Evolutionary conservation across 2,797 vertebrate species (phyloP).

Genomic region (Erethizon dorsatum): DNA sequence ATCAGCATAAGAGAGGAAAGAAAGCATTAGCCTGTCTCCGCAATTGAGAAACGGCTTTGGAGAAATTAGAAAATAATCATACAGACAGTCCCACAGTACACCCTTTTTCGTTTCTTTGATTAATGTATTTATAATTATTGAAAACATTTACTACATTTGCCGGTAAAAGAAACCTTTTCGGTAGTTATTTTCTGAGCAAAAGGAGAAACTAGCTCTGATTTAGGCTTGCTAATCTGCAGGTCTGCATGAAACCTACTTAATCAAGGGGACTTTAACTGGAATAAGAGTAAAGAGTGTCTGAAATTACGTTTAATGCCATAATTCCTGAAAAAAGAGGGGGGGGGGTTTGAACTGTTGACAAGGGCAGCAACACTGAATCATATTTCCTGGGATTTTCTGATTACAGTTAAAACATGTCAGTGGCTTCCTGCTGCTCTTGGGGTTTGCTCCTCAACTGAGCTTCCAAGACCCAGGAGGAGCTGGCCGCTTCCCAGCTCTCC

Average conservation of each 20-base stretch:
- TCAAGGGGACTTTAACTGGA: background rate
- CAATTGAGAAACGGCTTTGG: constrained; percentile 82
- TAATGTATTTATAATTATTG: constrained; percentile 65
- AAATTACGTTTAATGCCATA: constrained; percentile 10
- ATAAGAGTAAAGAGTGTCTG: constrained; percentile 33
- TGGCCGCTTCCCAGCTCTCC: background rate
- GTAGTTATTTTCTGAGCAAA: constrained; percentile 33
- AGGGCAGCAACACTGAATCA: background rate
- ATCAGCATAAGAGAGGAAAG: constrained; percentile 75
- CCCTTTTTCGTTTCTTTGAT: constrained; percentile 51
- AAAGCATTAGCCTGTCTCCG: constrained; percentile 63
- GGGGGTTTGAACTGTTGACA: constrained; percentile 30
- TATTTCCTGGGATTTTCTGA: constrained; percentile 73
- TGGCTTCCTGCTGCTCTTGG: constrained; percentile 69
- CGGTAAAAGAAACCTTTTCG: constrained; percentile 11
- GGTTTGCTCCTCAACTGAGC: constrained; percentile 51
- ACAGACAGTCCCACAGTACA: background rate
- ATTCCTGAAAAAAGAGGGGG: background rate
- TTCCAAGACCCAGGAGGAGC: background rate
- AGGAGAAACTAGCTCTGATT: constrained; percentile 35
- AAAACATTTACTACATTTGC: background rate
- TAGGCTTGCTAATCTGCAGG: background rate
- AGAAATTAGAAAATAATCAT: constrained; percentile 78
- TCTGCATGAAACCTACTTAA: constrained; percentile 44
- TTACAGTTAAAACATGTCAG: constrained; percentile 64